These are phyloP conservation scores for Stegodyphus mimosarum DNA, from an alignment of 1,140 invertebrate genomes.

Conservation along the genomic window DNA sequence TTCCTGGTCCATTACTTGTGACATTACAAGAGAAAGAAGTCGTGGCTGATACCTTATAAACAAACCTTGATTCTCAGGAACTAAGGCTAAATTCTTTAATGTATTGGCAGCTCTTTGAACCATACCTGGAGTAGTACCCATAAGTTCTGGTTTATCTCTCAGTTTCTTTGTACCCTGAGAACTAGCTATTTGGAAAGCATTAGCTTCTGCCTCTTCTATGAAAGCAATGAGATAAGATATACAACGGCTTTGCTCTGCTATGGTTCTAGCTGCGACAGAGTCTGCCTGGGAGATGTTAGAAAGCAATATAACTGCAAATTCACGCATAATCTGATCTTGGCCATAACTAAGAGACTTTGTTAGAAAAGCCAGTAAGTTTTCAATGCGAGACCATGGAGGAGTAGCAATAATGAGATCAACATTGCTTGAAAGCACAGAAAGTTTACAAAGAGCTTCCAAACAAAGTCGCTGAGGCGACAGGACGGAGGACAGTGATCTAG, in stretches of 20 bases:
- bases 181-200: conserved; percentile 91
- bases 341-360: conserved; percentile 87
- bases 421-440: conserved; percentile 96
- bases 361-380: conserved; percentile 87
- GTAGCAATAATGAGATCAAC: conserved; percentile 98
- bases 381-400: conserved; percentile 90
- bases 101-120: conserved; percentile 90
- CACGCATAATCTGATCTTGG: conserved; percentile 90
- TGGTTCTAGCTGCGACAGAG: conserved; percentile 87
- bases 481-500: conserved; percentile 73
- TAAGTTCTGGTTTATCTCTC: conserved; percentile 96
- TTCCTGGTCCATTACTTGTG: conserved; percentile 95
- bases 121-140: conserved; percentile 99
- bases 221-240: conserved; percentile 93
- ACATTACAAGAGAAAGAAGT: conserved; percentile 93
- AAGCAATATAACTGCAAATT: conserved; percentile 93
- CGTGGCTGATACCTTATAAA: conserved; percentile 92
- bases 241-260: conserved; percentile 80
- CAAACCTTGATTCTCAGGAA: conserved; percentile 91
- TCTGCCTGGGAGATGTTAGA: conserved; percentile 93
- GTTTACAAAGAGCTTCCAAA: conserved; percentile 94
- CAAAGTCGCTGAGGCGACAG: conserved; percentile 90
- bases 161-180: conserved; percentile 91
- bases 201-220: conserved; percentile 94
- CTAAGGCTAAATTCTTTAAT: conserved; percentile 83